A percentile compares a stretch with the other conserved stretches of the same genome.
phyloP scores from a whole-genome alignment of 2,113 vertebrate species.

The Aix galericulata region DNA sequence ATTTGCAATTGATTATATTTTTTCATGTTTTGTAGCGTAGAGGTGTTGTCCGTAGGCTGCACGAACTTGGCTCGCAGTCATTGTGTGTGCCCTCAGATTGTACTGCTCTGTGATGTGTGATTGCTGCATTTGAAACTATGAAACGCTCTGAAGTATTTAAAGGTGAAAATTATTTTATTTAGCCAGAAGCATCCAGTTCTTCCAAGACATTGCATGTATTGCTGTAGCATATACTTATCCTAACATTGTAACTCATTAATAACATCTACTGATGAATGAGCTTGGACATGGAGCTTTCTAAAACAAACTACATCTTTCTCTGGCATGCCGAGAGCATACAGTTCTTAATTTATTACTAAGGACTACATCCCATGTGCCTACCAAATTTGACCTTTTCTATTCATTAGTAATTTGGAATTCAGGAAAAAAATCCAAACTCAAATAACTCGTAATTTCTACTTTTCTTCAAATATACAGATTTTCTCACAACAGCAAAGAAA shows the following conservation, averaged over 20 bases:
- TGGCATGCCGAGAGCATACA: not conserved
- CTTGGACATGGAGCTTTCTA: too few species aligned
- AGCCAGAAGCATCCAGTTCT: not conserved
- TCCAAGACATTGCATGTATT: too few species aligned
- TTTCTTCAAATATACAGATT: fast-evolving
- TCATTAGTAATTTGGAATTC: fast-evolving
- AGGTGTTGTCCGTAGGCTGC: too few species aligned
- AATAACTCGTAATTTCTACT: fast-evolving
- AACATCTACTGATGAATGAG: not conserved
- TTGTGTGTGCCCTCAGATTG: too few species aligned
- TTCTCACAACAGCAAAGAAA: fast-evolving
- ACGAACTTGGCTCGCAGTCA: not conserved
- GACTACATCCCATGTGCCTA: not conserved
- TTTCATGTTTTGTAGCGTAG: not conserved
- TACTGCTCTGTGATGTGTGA: not conserved
- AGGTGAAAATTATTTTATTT: not conserved
- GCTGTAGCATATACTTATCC: too few species aligned
- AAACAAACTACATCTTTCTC: too few species aligned
- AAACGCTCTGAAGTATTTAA: not conserved
- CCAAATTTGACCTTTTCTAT: fast-evolving
- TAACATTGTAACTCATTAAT: too few species aligned
- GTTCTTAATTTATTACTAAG: not conserved
- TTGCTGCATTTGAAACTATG: not conserved
- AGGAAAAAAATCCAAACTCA: not conserved
- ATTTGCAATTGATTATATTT: not conserved